Evolutionary conservation across 2,113 vertebrate genomes (phyloP).

Genomic region (Silurus meridionalis): DNA sequence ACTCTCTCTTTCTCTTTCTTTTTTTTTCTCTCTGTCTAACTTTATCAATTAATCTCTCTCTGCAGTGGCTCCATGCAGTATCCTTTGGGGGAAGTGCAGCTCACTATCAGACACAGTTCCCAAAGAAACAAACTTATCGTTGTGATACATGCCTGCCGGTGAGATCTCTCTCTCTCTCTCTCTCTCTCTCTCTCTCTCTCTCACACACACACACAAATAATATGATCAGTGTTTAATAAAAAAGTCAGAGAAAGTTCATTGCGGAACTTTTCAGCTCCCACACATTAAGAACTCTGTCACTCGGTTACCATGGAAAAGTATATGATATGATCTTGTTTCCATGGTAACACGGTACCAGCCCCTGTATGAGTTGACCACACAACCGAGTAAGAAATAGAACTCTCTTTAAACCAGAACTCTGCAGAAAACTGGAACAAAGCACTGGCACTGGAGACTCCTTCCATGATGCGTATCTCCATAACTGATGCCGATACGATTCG

Average conservation of each 20-base stretch:
- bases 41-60: constrained; percentile 39
- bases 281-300: constrained; percentile 13
- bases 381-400: background rate
- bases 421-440: background rate
- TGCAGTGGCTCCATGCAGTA: constrained; percentile 84
- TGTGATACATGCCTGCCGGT: constrained; percentile 93
- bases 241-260: constrained; percentile 3
- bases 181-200: background rate
- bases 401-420: background rate
- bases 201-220: background rate
- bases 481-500: no score
- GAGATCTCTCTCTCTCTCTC: constrained; percentile 52
- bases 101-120: constrained; percentile 91
- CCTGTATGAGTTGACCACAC: background rate
- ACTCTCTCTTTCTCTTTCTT: background rate
- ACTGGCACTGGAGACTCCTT: constrained; percentile 1
- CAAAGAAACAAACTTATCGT: constrained; percentile 97
- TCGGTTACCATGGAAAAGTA: background rate
- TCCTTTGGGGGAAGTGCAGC: constrained; percentile 90
- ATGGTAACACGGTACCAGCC: background rate
- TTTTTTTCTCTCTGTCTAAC: background rate
- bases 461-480: no score
- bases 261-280: background rate
- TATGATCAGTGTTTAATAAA: background rate
- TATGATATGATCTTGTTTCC: background rate